Conservation (phyloP, 2,113 vertebrate species). For the Dicentrarchus labrax region DNA sequence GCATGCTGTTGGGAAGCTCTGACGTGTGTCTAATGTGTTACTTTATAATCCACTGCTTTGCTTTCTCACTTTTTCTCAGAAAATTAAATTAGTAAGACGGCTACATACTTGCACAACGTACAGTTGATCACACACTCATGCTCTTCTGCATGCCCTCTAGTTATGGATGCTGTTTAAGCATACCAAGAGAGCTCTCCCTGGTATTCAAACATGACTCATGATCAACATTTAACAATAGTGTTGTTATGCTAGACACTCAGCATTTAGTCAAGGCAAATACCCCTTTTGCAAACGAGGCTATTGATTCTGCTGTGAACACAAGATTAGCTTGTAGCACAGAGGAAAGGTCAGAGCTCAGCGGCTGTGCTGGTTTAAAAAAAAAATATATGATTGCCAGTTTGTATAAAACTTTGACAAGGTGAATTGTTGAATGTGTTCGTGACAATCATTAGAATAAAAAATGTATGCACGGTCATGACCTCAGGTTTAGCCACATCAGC, state of each 20-base stretch:
- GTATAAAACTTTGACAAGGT: background rate
- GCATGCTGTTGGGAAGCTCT: background rate
- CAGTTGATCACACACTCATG: background rate
- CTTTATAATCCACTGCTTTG: background rate
- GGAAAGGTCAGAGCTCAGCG: conserved; percentile 35
- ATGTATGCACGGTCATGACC: background rate
- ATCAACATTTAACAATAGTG: conserved; percentile 30
- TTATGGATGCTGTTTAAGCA: conserved; percentile 11
- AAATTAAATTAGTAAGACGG: background rate
- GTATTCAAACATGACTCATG: conserved; percentile 25
- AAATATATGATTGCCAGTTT: background rate
- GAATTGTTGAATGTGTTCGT: background rate
- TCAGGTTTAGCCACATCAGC: conserved; percentile 8
- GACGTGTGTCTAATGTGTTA: background rate
- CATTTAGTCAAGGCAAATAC: conserved; percentile 57
- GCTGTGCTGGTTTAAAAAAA: background rate
- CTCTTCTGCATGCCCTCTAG: background rate
- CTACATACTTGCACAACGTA: background rate
- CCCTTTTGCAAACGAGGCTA: conserved; percentile 48
- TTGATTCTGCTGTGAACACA: conserved; percentile 60
- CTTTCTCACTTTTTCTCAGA: background rate
- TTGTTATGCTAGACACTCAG: conserved; percentile 47
- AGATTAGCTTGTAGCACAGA: conserved; percentile 36
- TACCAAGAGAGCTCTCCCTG: conserved; percentile 12
- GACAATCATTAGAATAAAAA: background rate